These are phyloP conservation scores for Mormyrops attenuatus DNA, from an alignment of 2,797 vertebrate species.

Conservation along the genomic window DNA sequence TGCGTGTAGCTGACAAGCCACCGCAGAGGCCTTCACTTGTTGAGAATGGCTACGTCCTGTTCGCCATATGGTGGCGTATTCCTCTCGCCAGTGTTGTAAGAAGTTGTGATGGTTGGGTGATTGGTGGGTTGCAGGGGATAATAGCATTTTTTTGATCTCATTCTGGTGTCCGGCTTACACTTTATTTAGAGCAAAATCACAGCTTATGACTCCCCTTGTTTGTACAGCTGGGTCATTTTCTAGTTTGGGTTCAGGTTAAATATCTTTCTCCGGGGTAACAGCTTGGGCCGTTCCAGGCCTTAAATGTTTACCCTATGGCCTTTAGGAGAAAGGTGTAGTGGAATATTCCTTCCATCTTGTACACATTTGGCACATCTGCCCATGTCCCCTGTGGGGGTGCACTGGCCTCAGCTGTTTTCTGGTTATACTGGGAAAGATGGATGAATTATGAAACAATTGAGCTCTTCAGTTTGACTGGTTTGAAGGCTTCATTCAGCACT, in stretches of 20 bases:
- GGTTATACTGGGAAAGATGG: constrained; percentile 10
- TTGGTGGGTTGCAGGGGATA: neutral
- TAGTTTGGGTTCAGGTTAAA: neutral
- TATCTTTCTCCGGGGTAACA: neutral
- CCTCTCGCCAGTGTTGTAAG: neutral
- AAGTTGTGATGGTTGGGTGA: neutral
- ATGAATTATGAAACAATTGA: constrained; percentile 33
- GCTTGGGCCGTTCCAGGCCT: neutral
- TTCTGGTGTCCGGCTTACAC: neutral
- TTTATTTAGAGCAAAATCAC: neutral
- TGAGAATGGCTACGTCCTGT: neutral
- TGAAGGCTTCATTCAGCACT: constrained; percentile 32
- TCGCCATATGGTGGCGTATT: neutral
- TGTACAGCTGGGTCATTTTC: neutral
- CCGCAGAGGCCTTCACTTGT: neutral
- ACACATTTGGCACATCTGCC: neutral
- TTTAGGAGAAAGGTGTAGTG: neutral
- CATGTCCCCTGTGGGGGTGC: constrained; percentile 21
- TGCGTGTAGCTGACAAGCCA: neutral
- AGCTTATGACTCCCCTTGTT: neutral
- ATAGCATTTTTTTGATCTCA: neutral
- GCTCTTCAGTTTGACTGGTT: constrained; percentile 12
- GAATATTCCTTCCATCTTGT: neutral
- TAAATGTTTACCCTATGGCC: neutral
- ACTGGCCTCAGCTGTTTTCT: constrained; percentile 14